Base-by-base conservation (phyloP, 2,113 vertebrate species). In the Engystomops pustulosus region DNA sequence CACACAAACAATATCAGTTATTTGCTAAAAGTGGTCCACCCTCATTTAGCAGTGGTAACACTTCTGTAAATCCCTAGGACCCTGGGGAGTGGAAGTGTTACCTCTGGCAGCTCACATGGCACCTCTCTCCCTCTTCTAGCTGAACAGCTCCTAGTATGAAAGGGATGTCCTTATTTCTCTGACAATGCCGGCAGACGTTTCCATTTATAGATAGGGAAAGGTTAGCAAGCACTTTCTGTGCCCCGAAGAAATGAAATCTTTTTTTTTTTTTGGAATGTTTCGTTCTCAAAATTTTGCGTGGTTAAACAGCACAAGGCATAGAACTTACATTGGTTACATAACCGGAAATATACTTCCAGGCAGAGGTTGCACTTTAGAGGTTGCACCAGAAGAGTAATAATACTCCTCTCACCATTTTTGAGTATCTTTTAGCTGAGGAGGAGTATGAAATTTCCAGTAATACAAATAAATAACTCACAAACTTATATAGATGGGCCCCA, bases 161-260 rank as follows among this genome's bases (percentile, higher is more conserved):
- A 81, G 67, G 80, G 51, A 72, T 72, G 68, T 72, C 68, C 32
- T 71, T 82, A 72, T 82, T 82, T 72, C 68, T 82, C n/a, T 82
- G 80, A 82, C 80, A 72, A 69, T 41, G 47, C 68, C 36, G 27
- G 68, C 49, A 65, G 53, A 82, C 34, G 68, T 72, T 82, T 71
- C 80, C 68, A 58, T 82, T 72, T 82, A 82, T 82, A 82, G 80
- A 70, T 23, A 68, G 60, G 68, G 34, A 58, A 25, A 67, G 67
- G 62, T 81, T 81, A 81, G 79, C 79, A 81, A 72, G 80, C 49
- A 71, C 30, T 81, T 81, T 81, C 12, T 47, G 27, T 58, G 62
- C 60, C 78, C 62, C 17, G 60, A n/a, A 68, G 67, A 70, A 58
- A 32, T 60, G 41, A 27, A 12, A 14, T 32, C n/a, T 47, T 18